Percentiles rank a stretch among this genome's conserved stretches.
Conservation (phyloP, 2,797 vertebrate genomes). For the Hemitrygon akajei region DNA sequence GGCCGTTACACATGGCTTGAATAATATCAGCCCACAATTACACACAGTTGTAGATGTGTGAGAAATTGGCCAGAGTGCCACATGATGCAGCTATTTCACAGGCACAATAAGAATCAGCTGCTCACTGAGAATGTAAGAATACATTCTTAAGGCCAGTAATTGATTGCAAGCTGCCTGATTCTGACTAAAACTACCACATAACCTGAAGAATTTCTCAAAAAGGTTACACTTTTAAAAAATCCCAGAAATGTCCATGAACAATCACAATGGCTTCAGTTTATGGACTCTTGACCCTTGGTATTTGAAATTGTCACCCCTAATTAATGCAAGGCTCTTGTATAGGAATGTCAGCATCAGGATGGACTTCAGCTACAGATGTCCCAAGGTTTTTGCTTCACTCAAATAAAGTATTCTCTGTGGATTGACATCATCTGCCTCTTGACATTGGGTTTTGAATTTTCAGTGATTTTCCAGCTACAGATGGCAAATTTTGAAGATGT, state of each 20-base stretch:
- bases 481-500: neutral
- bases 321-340: constrained; percentile 51
- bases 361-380: constrained; percentile 47
- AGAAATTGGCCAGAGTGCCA: constrained; percentile 26
- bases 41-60: constrained; percentile 27
- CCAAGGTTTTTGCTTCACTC: constrained; percentile 48
- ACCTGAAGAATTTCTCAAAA: constrained; percentile 17
- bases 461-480: constrained; percentile 34
- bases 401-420: constrained; percentile 43
- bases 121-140: neutral
- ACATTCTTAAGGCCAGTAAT: neutral
- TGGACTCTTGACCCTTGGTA: constrained; percentile 51
- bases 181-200: neutral
- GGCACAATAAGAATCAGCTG: constrained; percentile 27
- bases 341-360: constrained; percentile 44
- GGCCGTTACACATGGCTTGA: constrained; percentile 31
- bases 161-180: neutral
- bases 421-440: constrained; percentile 39
- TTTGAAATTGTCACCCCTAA: constrained; percentile 48
- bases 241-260: constrained; percentile 42
- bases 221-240: constrained; percentile 41
- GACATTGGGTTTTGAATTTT: constrained; percentile 45
- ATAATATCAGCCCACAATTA: constrained; percentile 31
- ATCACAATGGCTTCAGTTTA: constrained; percentile 43
- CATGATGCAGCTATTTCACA: constrained; percentile 31